Conservation (phyloP, 1,140 invertebrate genomes). For the Drosophila gunungcola region DNA sequence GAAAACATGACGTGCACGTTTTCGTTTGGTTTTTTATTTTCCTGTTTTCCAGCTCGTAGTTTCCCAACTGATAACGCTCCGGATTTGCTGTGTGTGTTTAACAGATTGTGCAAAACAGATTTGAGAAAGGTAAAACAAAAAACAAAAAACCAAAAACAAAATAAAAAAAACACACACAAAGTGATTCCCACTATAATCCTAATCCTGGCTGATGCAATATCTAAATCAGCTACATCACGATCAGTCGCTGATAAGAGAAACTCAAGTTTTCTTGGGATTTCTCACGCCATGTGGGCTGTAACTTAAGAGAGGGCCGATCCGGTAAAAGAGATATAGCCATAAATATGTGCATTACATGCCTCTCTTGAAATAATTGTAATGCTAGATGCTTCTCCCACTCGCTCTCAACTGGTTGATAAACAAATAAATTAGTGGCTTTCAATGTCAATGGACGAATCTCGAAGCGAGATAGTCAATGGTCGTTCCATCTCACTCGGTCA, state of each 20-base stretch:
- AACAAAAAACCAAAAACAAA: background rate
- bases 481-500: slow-evolving; percentile 21
- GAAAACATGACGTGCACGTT: slow-evolving; percentile 40
- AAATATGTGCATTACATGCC: slow-evolving; percentile 15
- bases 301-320: slow-evolving; percentile 24
- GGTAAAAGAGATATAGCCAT: slow-evolving; percentile 3
- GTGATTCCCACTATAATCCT: slow-evolving; percentile 25
- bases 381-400: slow-evolving; percentile 4
- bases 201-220: slow-evolving; percentile 53
- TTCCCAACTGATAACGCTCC: slow-evolving; percentile 32
- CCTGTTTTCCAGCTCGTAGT: slow-evolving; percentile 36
- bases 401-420: slow-evolving; percentile 33
- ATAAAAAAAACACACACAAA: no score
- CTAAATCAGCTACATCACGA: slow-evolving; percentile 29
- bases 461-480: slow-evolving; percentile 1
- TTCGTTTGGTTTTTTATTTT: slow-evolving; percentile 34
- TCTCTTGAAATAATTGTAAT: slow-evolving; percentile 6
- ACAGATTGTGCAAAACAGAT: slow-evolving; percentile 40
- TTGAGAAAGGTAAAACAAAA: background rate
- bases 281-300: slow-evolving; percentile 14
- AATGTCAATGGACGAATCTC: slow-evolving; percentile 36
- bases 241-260: slow-evolving; percentile 17
- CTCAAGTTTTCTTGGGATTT: slow-evolving; percentile 9
- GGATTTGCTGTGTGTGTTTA: slow-evolving; percentile 15
- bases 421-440: slow-evolving; percentile 50